These are phyloP conservation scores for Leptinotarsa defecta DNA, from an alignment of 1,140 invertebrate species.

Conservation along the genomic window DNA sequence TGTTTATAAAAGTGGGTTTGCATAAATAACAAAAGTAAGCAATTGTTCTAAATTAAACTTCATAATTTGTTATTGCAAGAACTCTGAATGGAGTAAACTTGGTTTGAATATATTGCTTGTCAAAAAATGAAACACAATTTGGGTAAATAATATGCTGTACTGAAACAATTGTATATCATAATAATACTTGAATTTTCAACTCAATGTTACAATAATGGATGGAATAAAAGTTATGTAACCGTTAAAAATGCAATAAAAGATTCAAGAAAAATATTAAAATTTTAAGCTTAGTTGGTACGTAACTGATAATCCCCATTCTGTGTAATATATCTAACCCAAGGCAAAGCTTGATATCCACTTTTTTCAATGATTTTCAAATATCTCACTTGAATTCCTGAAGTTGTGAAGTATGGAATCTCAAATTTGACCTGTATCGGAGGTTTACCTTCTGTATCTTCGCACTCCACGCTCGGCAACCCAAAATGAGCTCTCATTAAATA, in stretches of 20 bases:
- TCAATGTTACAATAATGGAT: conserved; percentile 10
- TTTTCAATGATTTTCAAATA: conserved; percentile 99
- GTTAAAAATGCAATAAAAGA: conserved; percentile 6
- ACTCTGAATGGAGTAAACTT: no score
- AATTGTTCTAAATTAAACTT: no score
- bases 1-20: no score
- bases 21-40: no score
- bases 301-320: conserved; percentile 99
- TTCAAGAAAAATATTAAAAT: conserved; percentile 5
- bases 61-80: no score
- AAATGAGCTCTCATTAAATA: conserved; percentile 99
- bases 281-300: conserved; percentile 80
- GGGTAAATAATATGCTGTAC: conserved; percentile 4
- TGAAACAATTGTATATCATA: conserved; percentile 9
- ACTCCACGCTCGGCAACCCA: conserved; percentile 94
- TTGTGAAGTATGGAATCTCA: conserved; percentile 99
- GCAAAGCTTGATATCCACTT: conserved; percentile 97
- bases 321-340: conserved; percentile 99
- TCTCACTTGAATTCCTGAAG: conserved; percentile 97
- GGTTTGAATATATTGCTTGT: no score
- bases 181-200: conserved; percentile 8
- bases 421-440: conserved; percentile 99
- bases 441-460: conserved; percentile 94
- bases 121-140: not conserved
- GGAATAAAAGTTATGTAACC: conserved; percentile 10